Conservation (phyloP, 2,797 vertebrate species). For the Sphaeramia orbicularis region DNA sequence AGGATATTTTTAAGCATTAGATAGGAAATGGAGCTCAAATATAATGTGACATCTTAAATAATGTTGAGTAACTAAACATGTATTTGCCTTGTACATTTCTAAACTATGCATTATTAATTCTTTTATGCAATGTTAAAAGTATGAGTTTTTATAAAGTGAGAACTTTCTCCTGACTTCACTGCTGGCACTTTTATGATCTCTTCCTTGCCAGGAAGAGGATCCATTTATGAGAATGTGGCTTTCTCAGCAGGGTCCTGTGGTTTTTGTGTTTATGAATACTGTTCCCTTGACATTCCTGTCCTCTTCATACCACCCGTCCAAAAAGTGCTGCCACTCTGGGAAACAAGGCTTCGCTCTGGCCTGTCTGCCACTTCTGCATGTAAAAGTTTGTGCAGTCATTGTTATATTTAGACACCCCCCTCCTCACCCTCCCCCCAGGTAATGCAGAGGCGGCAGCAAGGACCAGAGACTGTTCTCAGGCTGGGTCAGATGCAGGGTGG, state of each 20-base stretch:
- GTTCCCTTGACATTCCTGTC: conserved; percentile 75
- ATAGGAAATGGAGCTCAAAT: conserved; percentile 1
- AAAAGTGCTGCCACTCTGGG: conserved; percentile 62
- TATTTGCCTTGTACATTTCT: neutral
- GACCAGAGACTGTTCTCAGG: conserved; percentile 52
- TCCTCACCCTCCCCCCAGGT: conserved; percentile 41
- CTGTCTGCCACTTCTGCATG: conserved; percentile 22
- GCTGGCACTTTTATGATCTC: conserved; percentile 27
- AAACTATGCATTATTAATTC: conserved; percentile 7
- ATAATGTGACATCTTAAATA: neutral
- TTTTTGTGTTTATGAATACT: conserved; percentile 71
- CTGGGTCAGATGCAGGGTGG: conserved; percentile 33
- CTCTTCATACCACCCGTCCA: conserved; percentile 58
- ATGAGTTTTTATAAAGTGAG: neutral
- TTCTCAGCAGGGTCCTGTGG: conserved; percentile 66
- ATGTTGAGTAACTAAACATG: conserved; percentile 15
- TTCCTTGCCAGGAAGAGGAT: conserved; percentile 45
- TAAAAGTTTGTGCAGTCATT: conserved; percentile 59
- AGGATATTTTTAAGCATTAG: conserved; percentile 23
- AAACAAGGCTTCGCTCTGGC: conserved; percentile 54
- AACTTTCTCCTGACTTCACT: conserved; percentile 10
- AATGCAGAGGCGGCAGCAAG: conserved; percentile 24
- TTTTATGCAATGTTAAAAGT: neutral
- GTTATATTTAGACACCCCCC: conserved; percentile 69
- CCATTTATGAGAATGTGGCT: conserved; percentile 69